Evolutionary conservation across 2,113 vertebrate species (phyloP), one percentile per base, ranked within the genome.

Genomic region (Sterrhoptilus dennistouni): DNA sequence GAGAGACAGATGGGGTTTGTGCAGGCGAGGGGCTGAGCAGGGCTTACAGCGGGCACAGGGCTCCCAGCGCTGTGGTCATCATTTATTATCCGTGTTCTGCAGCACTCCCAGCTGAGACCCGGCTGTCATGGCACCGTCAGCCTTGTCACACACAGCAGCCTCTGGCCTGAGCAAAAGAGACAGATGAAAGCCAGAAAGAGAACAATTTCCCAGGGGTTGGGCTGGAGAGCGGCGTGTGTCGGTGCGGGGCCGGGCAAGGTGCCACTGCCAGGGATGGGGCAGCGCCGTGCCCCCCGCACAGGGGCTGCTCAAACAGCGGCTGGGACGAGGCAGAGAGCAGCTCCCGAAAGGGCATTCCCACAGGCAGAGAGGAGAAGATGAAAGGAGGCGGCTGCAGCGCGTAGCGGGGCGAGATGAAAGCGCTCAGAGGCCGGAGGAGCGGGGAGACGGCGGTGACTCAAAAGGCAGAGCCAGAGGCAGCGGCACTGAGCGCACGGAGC

Each of bases 241-340:
- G 0, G 20, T 0, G 2, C 0, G 5, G 63, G 25, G 40, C 40
- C 23, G 0, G 0, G 60, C 1, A 1, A 35, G 78, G 52, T 1
- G 8, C 6, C 1, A 0, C 33, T 19, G 38, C 16, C 49, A 3
- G 4, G 74, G 49, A 6, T 5, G 64, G 56, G 9, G 29, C 80
- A 28, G 45, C 4, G 0, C 8, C 6, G 0, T 2, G 71, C 3
- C 63, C 66, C 0, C 35, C 17, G 54, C 60, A 6, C 15, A 7
- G 16, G 33, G 25, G 35, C 28, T 75, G 15, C 82, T 69, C 63
- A 8, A 4, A 40, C 53, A 31, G 38, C 0, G 0, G 0, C 21
- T 2, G 2, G 7, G n/a, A 42, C 1, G 13, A 9, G 31, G 24
- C 50, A 2, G 7, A 17, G 35, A 0, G 0, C 10, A 2, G 54